A percentile compares a stretch with the other conserved stretches of the same genome.
Evolutionary conservation across 1,140 invertebrate genomes (phyloP).

Genomic region (Zophobas morio): DNA sequence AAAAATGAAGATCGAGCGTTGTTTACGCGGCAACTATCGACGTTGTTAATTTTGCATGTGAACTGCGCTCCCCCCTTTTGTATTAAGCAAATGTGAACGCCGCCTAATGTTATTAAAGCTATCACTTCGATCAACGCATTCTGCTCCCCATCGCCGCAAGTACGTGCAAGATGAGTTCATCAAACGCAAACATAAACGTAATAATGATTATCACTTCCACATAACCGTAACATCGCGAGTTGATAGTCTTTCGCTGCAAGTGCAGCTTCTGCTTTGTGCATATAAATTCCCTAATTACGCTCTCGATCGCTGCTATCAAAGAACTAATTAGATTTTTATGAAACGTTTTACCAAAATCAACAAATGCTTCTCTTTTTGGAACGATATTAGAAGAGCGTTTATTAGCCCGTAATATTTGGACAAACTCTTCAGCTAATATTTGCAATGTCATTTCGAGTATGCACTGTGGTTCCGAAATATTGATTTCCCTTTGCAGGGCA

Average conservation of each 20-base stretch:
- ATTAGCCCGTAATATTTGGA: conserved; percentile 33
- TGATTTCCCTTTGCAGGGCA: conserved; percentile 40
- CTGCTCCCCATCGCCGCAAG: no score
- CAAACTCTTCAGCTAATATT: conserved; percentile 38
- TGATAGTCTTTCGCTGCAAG: background rate
- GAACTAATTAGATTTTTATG: no score
- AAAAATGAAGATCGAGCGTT: no score
- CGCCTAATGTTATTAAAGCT: no score
- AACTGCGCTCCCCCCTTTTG: no score
- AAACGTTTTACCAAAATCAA: background rate
- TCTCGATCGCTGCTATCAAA: background rate
- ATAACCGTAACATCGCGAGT: background rate
- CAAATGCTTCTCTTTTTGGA: background rate
- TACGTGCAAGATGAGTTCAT: background rate
- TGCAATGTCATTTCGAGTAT: conserved; percentile 38
- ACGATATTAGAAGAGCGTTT: conserved; percentile 1
- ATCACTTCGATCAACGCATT: no score
- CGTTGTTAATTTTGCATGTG: no score
- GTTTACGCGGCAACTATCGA: no score
- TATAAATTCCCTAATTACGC: background rate
- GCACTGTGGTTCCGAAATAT: conserved; percentile 41
- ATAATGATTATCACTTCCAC: background rate
- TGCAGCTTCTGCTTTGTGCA: background rate
- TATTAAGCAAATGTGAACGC: no score
- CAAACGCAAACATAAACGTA: background rate